Percentiles rank a stretch among this genome's conserved stretches.
phyloP scores from a whole-genome alignment of 1,140 invertebrate species.

The Bombus fervidus region DNA sequence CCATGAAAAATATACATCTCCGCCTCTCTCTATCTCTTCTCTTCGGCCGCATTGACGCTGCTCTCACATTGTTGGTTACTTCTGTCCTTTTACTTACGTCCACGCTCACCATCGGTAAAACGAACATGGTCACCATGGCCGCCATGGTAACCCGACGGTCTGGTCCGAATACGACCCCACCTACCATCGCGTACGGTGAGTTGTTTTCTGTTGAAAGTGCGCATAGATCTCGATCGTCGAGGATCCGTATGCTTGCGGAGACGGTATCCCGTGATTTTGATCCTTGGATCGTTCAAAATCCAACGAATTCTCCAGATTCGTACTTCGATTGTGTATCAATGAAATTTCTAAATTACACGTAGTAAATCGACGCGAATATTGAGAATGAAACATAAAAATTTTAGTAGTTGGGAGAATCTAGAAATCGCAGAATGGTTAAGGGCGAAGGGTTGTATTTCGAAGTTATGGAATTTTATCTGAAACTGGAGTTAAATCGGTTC shows the following conservation, averaged over 20 bases:
- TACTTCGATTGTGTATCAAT: no score
- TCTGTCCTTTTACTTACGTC: conserved; percentile 82
- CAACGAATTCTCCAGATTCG: no score
- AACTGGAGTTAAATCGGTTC: no score
- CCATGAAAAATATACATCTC: conserved; percentile 24
- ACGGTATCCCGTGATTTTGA: neutral
- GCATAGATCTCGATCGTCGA: conserved; percentile 60
- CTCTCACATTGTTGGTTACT: conserved; percentile 82
- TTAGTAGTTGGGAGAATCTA: no score
- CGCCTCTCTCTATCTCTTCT: conserved; percentile 60
- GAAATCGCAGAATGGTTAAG: no score
- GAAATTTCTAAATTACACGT: no score
- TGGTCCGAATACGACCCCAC: conserved; percentile 78
- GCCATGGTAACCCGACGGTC: conserved; percentile 77
- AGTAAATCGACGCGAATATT: no score
- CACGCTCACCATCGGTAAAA: conserved; percentile 75
- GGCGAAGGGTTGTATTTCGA: no score
- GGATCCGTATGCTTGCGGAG: neutral
- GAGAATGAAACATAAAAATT: no score
- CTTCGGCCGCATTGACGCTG: conserved; percentile 79
- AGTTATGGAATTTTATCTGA: no score
- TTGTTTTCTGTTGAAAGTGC: conserved; percentile 76
- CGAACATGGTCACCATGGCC: conserved; percentile 72
- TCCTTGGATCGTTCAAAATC: neutral
- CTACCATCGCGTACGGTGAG: conserved; percentile 82